Conservation (phyloP, 2,797 vertebrate genomes). For the Lepus townsendii region DNA sequence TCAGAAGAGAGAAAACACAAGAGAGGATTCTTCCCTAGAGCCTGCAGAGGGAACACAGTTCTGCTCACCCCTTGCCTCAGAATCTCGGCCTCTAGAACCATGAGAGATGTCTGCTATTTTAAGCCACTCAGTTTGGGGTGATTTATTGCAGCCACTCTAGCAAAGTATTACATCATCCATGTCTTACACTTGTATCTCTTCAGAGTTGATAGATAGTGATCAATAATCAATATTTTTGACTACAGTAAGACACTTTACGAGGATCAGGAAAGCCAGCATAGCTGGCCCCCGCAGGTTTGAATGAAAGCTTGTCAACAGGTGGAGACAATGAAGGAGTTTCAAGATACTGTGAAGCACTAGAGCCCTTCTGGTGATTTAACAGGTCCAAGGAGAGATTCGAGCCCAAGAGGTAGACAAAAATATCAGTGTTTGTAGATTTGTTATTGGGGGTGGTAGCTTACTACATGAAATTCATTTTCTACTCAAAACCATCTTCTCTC, state of each 20-base stretch:
- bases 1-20: background rate
- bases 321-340: background rate
- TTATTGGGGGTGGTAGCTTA: background rate
- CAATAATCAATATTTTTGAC: conserved; percentile 20
- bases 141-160: background rate
- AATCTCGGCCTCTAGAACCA: background rate
- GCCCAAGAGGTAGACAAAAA: background rate
- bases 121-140: background rate
- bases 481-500: conserved; percentile 59
- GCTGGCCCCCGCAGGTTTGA: background rate
- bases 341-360: background rate
- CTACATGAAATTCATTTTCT: conserved; percentile 46
- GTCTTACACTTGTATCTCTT: background rate
- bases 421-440: background rate
- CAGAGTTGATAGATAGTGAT: conserved; percentile 2
- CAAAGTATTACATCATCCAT: background rate
- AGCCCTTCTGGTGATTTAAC: background rate
- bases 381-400: background rate
- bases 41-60: background rate
- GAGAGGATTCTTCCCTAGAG: background rate
- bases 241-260: background rate
- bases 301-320: background rate
- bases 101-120: background rate
- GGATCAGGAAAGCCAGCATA: background rate
- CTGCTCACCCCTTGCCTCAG: background rate